Evolutionary conservation across 2,888 invertebrate genomes (phyloP).

Genomic region (Callyntrura sp.): DNA sequence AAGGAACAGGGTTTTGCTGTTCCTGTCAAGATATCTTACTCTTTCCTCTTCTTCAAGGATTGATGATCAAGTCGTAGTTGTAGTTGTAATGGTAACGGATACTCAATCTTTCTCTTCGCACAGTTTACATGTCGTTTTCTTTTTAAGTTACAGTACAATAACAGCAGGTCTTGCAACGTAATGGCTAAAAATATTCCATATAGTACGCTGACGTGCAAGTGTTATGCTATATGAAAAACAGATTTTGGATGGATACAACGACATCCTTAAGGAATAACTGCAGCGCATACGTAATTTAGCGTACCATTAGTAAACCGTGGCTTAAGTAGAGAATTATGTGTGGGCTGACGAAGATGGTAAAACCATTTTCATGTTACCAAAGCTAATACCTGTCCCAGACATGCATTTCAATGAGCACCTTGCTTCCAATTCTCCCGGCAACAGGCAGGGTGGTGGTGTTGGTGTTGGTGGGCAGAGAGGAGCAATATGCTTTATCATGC

Average conservation of each 20-base stretch:
- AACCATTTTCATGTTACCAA: slow-evolving; percentile 66
- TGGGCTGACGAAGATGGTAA: slow-evolving; percentile 32
- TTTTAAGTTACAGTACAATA: not conserved
- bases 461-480: no score
- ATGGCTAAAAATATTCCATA: no score
- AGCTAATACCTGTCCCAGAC: slow-evolving; percentile 65
- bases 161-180: no score
- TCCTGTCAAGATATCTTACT: slow-evolving; percentile 20
- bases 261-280: not conserved
- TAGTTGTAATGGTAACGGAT: slow-evolving; percentile 5
- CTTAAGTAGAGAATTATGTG: slow-evolving; percentile 19
- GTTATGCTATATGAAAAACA: not conserved
- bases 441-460: no score
- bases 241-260: not conserved
- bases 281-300: slow-evolving; percentile 14
- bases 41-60: slow-evolving; percentile 3
- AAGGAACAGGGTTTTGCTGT: slow-evolving; percentile 40
- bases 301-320: not conserved
- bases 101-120: slow-evolving; percentile 51
- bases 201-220: not conserved
- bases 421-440: slow-evolving; percentile 15
- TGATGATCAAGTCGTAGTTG: slow-evolving; percentile 48
- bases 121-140: not conserved
- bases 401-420: slow-evolving; percentile 71
- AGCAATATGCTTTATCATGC: slow-evolving; percentile 23